These are phyloP conservation scores for Drosophila truncata DNA, from an alignment of 1,140 invertebrate genomes.

Conservation along the genomic window DNA sequence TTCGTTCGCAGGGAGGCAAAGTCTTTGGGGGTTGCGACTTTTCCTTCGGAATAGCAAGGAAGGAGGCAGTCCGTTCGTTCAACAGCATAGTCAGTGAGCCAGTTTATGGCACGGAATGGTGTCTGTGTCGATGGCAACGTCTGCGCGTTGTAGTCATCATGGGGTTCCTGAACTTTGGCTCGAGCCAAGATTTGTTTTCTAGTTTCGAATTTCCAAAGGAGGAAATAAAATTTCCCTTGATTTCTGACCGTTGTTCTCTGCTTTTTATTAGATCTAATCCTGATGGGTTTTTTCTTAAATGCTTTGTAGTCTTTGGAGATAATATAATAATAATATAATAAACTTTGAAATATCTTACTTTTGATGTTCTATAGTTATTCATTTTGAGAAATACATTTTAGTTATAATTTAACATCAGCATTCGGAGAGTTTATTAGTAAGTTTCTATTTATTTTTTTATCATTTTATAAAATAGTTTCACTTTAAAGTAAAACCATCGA, in stretches of 20 bases:
- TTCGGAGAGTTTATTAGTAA: too few species aligned
- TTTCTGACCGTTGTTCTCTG: constrained; percentile 20
- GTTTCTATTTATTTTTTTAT: too few species aligned
- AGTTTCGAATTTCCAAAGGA: constrained; percentile 21
- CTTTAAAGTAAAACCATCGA: too few species aligned
- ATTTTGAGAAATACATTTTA: too few species aligned
- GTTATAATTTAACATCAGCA: too few species aligned
- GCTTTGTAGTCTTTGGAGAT: constrained; percentile 25
- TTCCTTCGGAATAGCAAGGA: neutral
- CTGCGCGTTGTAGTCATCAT: constrained; percentile 62
- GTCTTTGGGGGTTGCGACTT: constrained; percentile 27
- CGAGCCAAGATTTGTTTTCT: constrained; percentile 53
- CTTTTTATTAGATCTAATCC: constrained; percentile 7
- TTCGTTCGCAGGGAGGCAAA: constrained; percentile 57
- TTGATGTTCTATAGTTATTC: neutral
- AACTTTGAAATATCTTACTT: neutral
- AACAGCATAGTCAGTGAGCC: constrained; percentile 60
- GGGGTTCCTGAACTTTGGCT: constrained; percentile 75
- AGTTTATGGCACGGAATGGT: constrained; percentile 51
- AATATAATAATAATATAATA: neutral
- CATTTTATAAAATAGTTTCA: too few species aligned
- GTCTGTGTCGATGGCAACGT: constrained; percentile 46
- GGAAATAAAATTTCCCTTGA: constrained; percentile 46
- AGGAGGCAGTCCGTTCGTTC: constrained; percentile 35
- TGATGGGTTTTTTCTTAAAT: constrained; percentile 6